These are phyloP conservation scores for Oxyura jamaicensis DNA, from an alignment of 2,113 vertebrate species.

Conservation along the genomic window DNA sequence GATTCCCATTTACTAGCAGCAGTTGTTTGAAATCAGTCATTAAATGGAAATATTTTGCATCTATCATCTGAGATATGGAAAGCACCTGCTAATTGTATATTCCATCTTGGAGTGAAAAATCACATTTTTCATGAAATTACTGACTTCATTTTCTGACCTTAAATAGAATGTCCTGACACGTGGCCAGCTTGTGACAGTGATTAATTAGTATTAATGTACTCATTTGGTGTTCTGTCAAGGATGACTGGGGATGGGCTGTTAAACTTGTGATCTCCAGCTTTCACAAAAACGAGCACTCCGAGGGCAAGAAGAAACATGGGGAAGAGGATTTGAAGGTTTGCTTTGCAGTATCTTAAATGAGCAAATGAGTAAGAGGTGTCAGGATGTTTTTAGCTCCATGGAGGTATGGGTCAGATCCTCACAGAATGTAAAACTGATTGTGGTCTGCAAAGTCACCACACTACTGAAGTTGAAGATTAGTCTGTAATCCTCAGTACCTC, in stretches of 20 bases:
- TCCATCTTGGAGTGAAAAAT: neutral
- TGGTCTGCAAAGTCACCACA: neutral
- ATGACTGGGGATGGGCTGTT: neutral
- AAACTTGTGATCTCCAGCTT: neutral
- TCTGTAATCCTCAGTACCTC: neutral
- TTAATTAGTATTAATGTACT: conserved; percentile 37
- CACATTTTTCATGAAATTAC: conserved; percentile 6
- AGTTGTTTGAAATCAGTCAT: neutral
- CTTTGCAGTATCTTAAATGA: neutral
- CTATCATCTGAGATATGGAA: neutral
- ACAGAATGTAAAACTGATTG: neutral
- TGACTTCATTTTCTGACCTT: conserved; percentile 30
- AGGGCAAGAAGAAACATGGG: neutral
- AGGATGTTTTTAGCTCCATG: neutral
- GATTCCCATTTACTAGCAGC: neutral
- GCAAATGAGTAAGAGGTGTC: neutral
- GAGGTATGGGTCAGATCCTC: neutral
- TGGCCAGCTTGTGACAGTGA: conserved; percentile 3
- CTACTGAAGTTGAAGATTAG: neutral
- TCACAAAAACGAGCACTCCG: neutral
- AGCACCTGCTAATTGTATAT: neutral
- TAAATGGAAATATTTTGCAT: neutral
- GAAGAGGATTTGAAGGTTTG: neutral
- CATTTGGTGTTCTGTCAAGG: neutral
- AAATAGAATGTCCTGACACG: neutral